Evolutionary conservation across 2,797 vertebrate species (phyloP).

Genomic region (Bradypodion pumilum): DNA sequence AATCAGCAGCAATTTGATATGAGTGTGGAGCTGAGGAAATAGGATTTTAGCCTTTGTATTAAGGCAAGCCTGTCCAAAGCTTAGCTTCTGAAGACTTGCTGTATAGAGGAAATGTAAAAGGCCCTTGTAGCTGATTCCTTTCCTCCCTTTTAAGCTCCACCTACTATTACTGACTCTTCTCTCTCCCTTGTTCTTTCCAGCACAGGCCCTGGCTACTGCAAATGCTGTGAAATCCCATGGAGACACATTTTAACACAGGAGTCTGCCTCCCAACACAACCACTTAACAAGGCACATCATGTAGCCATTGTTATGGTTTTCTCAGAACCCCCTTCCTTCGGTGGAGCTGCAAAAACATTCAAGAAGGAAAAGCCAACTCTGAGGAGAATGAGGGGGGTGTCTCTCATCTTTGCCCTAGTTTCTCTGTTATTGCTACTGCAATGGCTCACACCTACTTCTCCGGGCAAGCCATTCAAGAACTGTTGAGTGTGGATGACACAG

Average conservation of each 20-base stretch:
- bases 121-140: background rate
- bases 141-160: rapidly evolving
- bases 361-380: constrained; percentile 28
- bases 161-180: constrained; percentile 31
- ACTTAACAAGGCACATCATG: constrained; percentile 18
- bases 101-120: background rate
- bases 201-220: constrained; percentile 86
- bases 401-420: background rate
- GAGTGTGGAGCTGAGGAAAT: no score
- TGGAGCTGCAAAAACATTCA: constrained; percentile 1
- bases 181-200: constrained; percentile 64
- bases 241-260: constrained; percentile 81
- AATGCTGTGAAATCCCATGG: constrained; percentile 82
- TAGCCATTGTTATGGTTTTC: constrained; percentile 36
- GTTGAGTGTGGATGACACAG: background rate
- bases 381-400: background rate
- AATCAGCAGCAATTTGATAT: no score
- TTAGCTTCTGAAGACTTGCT: background rate
- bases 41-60: no score
- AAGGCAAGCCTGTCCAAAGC: background rate
- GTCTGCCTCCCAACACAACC: background rate
- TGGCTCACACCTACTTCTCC: background rate
- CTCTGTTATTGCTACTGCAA: background rate
- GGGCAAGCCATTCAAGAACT: background rate
- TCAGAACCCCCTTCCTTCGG: constrained; percentile 25